A percentile compares a stretch with the other conserved stretches of the same genome.
Evolutionary conservation across 2,113 vertebrate species (phyloP).

Genomic region (Gambusia affinis): DNA sequence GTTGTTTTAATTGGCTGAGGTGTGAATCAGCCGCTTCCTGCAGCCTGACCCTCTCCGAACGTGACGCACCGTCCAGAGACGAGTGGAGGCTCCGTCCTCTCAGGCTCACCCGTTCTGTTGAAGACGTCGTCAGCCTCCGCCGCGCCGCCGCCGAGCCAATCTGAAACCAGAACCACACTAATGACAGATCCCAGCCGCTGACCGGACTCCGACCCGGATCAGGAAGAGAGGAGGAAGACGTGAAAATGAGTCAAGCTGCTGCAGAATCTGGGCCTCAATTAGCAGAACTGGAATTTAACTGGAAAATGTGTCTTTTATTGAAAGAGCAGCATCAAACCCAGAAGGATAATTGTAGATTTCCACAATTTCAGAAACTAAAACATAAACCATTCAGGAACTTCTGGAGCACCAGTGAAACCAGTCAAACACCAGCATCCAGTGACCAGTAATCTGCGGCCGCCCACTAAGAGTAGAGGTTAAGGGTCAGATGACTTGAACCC

Average conservation of each 20-base stretch:
- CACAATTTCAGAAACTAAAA: background rate
- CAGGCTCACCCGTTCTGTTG: slow-evolving; percentile 38
- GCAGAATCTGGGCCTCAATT: background rate
- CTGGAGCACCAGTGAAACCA: background rate
- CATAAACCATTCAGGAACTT: background rate
- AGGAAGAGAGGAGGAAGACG: background rate
- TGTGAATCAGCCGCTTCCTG: slow-evolving; percentile 39
- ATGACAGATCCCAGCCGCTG: background rate
- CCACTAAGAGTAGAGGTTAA: background rate
- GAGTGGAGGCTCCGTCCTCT: background rate
- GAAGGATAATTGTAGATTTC: no score
- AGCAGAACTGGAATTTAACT: background rate
- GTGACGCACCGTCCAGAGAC: background rate
- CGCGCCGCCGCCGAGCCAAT: no score
- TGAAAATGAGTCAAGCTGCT: background rate
- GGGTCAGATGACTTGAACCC: background rate
- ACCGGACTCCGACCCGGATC: background rate
- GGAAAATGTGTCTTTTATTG: background rate
- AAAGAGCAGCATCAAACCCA: background rate
- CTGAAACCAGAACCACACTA: background rate
- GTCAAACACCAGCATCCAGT: no score
- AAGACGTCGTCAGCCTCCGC: background rate
- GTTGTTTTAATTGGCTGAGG: slow-evolving; percentile 59
- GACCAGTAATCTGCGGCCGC: background rate
- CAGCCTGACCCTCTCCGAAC: background rate